A percentile compares a stretch with the other conserved stretches of the same genome.
Conservation (phyloP, 2,797 vertebrate species). For the Halcyon smyrnensis region DNA sequence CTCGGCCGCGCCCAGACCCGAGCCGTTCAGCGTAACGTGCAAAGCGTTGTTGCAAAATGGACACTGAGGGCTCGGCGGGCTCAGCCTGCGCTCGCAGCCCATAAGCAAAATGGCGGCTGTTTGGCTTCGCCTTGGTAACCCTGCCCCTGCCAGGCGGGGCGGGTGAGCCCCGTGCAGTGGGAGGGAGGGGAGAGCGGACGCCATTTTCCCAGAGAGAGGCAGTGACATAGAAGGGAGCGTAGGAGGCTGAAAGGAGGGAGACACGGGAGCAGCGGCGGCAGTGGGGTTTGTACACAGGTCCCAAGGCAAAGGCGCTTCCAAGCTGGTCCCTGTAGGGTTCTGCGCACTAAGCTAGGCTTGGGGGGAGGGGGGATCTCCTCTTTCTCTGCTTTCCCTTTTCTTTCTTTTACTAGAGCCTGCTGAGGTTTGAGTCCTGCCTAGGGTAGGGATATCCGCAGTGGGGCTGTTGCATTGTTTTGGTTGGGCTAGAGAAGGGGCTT, state of each 20-base stretch:
- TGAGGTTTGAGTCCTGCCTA: conserved; percentile 36
- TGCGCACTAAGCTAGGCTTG: background rate
- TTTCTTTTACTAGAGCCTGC: background rate
- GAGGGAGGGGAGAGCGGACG: conserved; percentile 86
- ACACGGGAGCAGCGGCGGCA: conserved; percentile 66
- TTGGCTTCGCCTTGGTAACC: conserved; percentile 81
- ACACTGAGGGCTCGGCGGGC: conserved; percentile 8
- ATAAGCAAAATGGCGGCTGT: conserved; percentile 81
- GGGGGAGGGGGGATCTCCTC: conserved; percentile 52
- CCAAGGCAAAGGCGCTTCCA: conserved; percentile 33
- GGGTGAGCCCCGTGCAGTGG: conserved; percentile 87
- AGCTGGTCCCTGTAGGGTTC: conserved; percentile 34
- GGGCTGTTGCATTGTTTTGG: conserved; percentile 91
- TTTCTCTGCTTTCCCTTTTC: background rate
- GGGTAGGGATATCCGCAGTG: conserved; percentile 86
- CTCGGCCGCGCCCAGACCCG: conserved; percentile 18
- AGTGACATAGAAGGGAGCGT: conserved; percentile 85
- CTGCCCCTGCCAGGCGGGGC: conserved; percentile 88
- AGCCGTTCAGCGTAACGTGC: background rate
- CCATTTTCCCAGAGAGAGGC: conserved; percentile 99
- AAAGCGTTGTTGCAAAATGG: conserved; percentile 46
- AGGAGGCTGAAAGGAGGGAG: conserved; percentile 78
- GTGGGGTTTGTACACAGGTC: conserved; percentile 69
- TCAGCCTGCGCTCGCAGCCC: conserved; percentile 53
- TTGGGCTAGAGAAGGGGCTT: conserved; percentile 83